A percentile compares a stretch with the other conserved stretches of the same genome.
Conservation (phyloP, 2,797 vertebrate genomes). For the Smutsia temminckii region DNA sequence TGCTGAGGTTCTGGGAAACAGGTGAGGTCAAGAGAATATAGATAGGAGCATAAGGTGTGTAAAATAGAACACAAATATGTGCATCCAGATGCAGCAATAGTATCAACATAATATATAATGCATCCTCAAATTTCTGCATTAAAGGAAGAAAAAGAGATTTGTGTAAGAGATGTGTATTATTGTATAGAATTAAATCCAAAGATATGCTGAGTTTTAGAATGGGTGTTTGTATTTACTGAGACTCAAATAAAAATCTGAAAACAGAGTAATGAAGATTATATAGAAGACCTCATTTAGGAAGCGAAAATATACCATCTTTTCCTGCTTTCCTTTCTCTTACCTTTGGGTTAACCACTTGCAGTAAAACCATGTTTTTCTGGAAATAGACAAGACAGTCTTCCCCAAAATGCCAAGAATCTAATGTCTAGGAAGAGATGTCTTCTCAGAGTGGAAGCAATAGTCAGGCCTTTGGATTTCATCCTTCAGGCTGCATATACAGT, state of each 20-base stretch:
- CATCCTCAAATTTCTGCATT: not conserved
- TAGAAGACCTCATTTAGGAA: not conserved
- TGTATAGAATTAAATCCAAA: not conserved
- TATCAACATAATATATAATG: not conserved
- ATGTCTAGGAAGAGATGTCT: not conserved
- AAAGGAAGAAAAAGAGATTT: not conserved
- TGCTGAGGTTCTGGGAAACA: not conserved
- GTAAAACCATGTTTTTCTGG: not conserved
- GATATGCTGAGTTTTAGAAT: not conserved
- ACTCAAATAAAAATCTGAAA: not conserved
- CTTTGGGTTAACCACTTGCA: not conserved
- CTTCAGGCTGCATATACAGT: not conserved
- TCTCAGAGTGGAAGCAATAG: slow-evolving; percentile 5
- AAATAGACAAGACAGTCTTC: not conserved
- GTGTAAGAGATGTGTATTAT: not conserved
- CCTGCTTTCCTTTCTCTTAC: not conserved
- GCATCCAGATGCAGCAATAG: not conserved
- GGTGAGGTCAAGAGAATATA: not conserved
- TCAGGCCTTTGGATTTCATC: slow-evolving; percentile 21
- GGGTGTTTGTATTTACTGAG: not conserved
- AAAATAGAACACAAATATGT: not conserved
- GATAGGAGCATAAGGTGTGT: not conserved
- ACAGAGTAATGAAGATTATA: not conserved
- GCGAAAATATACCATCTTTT: not conserved
- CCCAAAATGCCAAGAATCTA: not conserved